Conservation (phyloP, 2,888 invertebrate species). For the Morinoia aosen region DNA sequence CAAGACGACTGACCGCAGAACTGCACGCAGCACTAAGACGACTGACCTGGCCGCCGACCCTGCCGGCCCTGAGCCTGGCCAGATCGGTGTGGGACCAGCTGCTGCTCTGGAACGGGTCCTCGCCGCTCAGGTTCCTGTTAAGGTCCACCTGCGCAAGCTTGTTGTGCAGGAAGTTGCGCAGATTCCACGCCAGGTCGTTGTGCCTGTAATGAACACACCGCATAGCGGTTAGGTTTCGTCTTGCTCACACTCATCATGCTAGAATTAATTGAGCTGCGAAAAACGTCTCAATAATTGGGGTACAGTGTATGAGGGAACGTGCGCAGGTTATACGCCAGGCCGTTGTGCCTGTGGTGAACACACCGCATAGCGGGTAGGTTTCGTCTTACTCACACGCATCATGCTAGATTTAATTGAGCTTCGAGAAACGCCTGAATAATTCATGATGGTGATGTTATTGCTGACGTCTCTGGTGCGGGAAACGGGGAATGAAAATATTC, state of each 20-base stretch:
- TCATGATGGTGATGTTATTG: background rate
- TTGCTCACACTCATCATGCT: too few species aligned
- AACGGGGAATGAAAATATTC: background rate
- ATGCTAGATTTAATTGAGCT: too few species aligned
- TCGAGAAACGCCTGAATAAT: too few species aligned
- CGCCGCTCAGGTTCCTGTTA: conserved; percentile 79
- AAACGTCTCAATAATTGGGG: too few species aligned
- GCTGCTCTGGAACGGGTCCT: conserved; percentile 87
- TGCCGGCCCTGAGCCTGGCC: conserved; percentile 83
- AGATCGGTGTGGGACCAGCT: conserved; percentile 95
- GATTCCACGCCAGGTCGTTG: conserved; percentile 94
- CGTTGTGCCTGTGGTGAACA: conserved; percentile 78
- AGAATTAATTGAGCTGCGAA: too few species aligned
- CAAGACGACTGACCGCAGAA: background rate
- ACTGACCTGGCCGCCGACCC: conserved; percentile 87
- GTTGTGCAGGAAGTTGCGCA: conserved; percentile 90
- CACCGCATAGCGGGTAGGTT: too few species aligned
- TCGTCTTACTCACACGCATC: too few species aligned
- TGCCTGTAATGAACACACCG: conserved; percentile 73
- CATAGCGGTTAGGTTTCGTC: too few species aligned
- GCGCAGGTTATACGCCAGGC: conserved; percentile 90
- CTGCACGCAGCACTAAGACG: background rate
- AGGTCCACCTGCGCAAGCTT: conserved; percentile 87
- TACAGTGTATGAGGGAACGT: background rate
- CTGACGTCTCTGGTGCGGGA: background rate